Evolutionary conservation across 2,113 vertebrate species (phyloP).

Genomic region (Myodes glareolus): DNA sequence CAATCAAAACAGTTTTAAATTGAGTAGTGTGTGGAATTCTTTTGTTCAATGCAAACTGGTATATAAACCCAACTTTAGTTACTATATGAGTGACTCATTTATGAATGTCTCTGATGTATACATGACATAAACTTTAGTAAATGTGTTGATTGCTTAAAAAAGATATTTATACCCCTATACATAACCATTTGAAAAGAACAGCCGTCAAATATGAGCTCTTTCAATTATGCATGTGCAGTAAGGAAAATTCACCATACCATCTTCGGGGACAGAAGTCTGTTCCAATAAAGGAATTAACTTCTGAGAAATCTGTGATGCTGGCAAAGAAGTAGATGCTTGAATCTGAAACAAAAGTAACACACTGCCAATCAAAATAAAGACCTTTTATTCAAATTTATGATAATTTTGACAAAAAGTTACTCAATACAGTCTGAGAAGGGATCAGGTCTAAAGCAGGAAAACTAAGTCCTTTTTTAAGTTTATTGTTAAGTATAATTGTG

Average conservation of each 20-base stretch:
- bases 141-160: background rate
- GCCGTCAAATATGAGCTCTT: constrained; percentile 27
- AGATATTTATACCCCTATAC: background rate
- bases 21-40: background rate
- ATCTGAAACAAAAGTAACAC: constrained; percentile 84
- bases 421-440: background rate
- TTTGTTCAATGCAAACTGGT: background rate
- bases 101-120: background rate
- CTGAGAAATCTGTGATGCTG: constrained; percentile 90
- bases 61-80: constrained; percentile 1
- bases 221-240: background rate
- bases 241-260: constrained; percentile 67
- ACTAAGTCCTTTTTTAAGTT: constrained; percentile 8
- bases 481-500: background rate
- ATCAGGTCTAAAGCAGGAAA: constrained; percentile 16
- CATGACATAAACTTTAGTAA: background rate
- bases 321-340: constrained; percentile 79
- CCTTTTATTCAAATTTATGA: constrained; percentile 2
- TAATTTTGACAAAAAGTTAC: background rate
- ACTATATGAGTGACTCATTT: background rate
- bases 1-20: background rate
- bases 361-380: background rate
- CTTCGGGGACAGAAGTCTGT: constrained; percentile 84
- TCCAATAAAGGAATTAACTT: constrained; percentile 87
- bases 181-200: background rate